Percentiles rank a stretch among this genome's conserved stretches.
phyloP scores from a whole-genome alignment of 1,140 invertebrate species.

The Cardiocondyla obscurior region DNA sequence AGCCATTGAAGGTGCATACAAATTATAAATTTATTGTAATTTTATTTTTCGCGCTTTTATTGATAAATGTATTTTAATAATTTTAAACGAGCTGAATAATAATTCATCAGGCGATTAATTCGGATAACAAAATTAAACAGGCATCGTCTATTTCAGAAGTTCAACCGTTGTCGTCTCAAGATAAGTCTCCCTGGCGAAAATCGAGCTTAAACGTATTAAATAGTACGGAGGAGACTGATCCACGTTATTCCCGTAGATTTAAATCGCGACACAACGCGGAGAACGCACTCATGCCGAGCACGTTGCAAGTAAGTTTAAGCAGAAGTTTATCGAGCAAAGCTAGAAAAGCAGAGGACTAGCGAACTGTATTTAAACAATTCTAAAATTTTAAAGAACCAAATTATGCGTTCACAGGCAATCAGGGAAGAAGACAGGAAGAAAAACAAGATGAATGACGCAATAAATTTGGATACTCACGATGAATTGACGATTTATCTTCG shows the following conservation, averaged over 20 bases:
- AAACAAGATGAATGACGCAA: conserved; percentile 71
- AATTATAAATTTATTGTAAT: neutral
- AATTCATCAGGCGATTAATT: neutral
- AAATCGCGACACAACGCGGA: conserved; percentile 83
- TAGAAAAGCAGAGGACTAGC: no score
- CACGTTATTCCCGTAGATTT: conserved; percentile 83
- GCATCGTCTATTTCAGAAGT: conserved; percentile 85
- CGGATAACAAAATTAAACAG: neutral
- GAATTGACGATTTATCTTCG: conserved; percentile 87
- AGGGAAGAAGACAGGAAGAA: conserved; percentile 85
- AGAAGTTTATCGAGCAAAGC: neutral
- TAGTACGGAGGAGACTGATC: conserved; percentile 85
- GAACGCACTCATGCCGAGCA: conserved; percentile 79
- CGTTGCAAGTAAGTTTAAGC: conserved; percentile 79
- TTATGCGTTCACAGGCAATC: conserved; percentile 79
- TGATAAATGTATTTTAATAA: neutral
- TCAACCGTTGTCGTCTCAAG: conserved; percentile 87
- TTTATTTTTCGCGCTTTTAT: neutral
- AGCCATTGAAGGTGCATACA: conserved; percentile 90
- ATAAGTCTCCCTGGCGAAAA: conserved; percentile 91
- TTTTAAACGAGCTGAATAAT: neutral
- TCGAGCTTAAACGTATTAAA: conserved; percentile 88
- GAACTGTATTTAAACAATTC: no score
- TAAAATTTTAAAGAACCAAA: conserved; percentile 1
- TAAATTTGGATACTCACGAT: conserved; percentile 78